Evolutionary conservation across 2,888 invertebrate genomes (phyloP).

Genomic region (Elysia crispata): DNA sequence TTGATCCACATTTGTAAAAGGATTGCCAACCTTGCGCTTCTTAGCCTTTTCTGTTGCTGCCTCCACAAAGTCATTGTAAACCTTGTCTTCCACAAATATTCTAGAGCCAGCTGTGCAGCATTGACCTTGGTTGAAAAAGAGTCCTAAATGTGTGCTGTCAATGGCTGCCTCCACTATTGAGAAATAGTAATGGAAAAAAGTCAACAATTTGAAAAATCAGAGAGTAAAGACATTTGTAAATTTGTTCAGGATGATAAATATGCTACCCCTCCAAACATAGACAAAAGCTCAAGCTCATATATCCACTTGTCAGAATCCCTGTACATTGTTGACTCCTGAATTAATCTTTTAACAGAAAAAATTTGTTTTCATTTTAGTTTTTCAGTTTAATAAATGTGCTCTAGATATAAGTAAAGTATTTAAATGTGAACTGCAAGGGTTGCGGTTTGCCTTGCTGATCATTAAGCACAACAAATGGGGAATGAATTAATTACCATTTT

Average conservation of each 20-base stretch:
- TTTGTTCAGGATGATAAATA: no score
- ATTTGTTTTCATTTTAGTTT: no score
- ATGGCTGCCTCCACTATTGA: constrained; percentile 71
- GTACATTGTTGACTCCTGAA: no score
- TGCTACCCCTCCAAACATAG: no score
- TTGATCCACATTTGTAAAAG: constrained; percentile 90
- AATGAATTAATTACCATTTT: no score
- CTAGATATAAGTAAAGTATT: no score
- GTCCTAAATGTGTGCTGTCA: constrained; percentile 83
- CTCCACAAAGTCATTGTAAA: constrained; percentile 94
- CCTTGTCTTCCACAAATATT: constrained; percentile 91
- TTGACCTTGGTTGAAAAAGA: constrained; percentile 96
- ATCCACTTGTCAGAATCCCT: no score
- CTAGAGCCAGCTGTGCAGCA: constrained; percentile 95
- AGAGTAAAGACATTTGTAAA: background rate
- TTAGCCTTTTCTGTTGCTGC: constrained; percentile 87
- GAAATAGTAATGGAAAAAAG: background rate
- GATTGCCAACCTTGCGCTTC: constrained; percentile 89
- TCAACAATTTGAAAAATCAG: background rate
- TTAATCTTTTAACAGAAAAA: no score
- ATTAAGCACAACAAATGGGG: background rate
- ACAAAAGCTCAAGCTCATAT: no score
- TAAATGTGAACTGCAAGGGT: no score
- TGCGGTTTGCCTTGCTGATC: no score
- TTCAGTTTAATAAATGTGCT: no score